Evolutionary conservation across 2,113 vertebrate species (phyloP).

Genomic region (Eolophus roseicapilla): DNA sequence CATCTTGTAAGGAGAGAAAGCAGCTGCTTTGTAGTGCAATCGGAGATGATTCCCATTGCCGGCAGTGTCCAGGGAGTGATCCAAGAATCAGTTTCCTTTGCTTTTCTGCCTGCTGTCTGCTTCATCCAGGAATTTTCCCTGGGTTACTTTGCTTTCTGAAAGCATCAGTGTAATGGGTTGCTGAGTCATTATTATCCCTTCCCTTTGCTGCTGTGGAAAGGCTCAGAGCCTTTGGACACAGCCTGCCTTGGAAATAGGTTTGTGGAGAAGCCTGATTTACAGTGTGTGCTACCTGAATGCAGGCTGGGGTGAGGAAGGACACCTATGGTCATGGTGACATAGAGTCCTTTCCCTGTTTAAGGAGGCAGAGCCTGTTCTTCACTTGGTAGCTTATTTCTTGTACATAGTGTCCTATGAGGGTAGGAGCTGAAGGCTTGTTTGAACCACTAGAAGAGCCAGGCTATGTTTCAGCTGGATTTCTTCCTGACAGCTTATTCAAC

Average conservation of each 20-base stretch:
- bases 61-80: background rate
- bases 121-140: background rate
- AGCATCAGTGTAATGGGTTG: background rate
- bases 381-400: background rate
- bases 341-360: background rate
- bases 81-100: slow-evolving; percentile 4
- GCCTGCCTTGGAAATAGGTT: background rate
- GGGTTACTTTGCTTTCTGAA: background rate
- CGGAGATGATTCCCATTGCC: background rate
- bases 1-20: background rate
- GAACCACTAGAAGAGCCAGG: background rate
- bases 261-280: fast-evolving
- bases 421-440: background rate
- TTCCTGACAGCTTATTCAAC: slow-evolving; percentile 2
- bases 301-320: background rate
- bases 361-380: background rate
- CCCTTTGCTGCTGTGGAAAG: background rate
- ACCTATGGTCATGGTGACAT: background rate
- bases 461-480: slow-evolving; percentile 22
- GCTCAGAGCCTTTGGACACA: background rate
- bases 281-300: background rate
- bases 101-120: background rate
- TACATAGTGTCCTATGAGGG: background rate
- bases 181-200: background rate
- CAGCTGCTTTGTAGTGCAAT: background rate